Evolutionary conservation across 2,113 vertebrate genomes (phyloP).

Genomic region (Desmodus rotundus): DNA sequence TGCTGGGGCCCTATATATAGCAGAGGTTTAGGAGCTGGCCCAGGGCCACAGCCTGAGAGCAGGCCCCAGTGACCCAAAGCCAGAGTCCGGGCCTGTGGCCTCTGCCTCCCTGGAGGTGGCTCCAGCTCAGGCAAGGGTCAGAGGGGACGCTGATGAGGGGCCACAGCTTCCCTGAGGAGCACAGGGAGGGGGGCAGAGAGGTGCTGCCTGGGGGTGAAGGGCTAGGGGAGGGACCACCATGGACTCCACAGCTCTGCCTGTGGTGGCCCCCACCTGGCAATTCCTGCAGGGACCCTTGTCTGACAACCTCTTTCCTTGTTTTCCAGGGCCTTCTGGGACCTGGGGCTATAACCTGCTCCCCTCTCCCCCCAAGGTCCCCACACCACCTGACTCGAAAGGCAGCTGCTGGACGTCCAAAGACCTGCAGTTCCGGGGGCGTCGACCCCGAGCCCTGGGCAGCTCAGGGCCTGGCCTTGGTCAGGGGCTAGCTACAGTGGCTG

Average conservation of each 20-base stretch:
- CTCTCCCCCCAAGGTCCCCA: slow-evolving; percentile 76
- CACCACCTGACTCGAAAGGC: slow-evolving; percentile 71
- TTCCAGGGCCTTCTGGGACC: slow-evolving; percentile 62
- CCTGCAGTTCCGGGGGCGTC: slow-evolving; percentile 67
- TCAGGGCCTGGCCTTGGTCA: slow-evolving; percentile 10
- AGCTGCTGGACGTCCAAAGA: slow-evolving; percentile 54
- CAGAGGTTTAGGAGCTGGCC: not conserved
- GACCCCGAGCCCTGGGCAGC: slow-evolving; percentile 4
- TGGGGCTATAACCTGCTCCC: slow-evolving; percentile 57
- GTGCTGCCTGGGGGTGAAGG: no score
- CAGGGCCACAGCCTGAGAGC: not conserved
- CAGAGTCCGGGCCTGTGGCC: not conserved
- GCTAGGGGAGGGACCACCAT: not conserved
- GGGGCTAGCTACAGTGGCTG: slow-evolving; percentile 17
- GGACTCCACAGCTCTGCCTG: not conserved
- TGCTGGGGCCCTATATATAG: not conserved
- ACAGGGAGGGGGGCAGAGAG: not conserved
- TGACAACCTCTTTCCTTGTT: not conserved
- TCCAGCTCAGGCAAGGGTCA: not conserved
- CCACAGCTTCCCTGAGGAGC: not conserved
- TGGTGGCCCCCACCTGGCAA: fast-evolving
- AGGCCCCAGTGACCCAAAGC: not conserved
- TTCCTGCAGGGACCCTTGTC: not conserved
- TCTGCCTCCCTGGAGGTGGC: not conserved
- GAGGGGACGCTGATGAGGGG: not conserved